Evolutionary conservation across 2,888 invertebrate species (phyloP).

Genomic region (Hololepta plana): DNA sequence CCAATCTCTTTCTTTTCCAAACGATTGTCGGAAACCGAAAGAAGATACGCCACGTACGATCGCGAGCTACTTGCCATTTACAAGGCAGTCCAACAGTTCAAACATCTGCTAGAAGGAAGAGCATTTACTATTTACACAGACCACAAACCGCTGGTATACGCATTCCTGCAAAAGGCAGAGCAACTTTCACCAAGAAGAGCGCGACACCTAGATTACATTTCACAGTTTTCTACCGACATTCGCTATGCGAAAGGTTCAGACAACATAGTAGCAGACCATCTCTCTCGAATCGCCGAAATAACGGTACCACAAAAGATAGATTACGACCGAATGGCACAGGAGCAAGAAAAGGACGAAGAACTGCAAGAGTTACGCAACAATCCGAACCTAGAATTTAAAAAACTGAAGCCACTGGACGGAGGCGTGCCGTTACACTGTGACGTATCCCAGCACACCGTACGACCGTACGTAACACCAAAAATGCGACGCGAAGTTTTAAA

Average conservation of each 20-base stretch:
- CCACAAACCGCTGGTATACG: constrained; percentile 7
- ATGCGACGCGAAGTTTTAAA: constrained; percentile 3
- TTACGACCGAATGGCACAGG: constrained; percentile 1
- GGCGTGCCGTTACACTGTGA: constrained; percentile 2
- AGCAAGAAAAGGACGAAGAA: constrained; percentile 2
- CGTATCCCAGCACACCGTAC: neutral
- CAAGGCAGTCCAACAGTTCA: constrained; percentile 6
- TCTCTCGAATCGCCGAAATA: constrained; percentile 2
- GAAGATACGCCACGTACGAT: constrained; percentile 11
- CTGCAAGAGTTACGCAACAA: constrained; percentile 3
- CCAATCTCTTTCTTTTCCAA: constrained; percentile 21
- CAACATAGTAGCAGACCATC: constrained; percentile 6
- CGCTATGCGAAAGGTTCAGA: constrained; percentile 4
- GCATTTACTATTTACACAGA: constrained; percentile 6
- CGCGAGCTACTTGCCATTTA: constrained; percentile 8
- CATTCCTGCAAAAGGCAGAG: constrained; percentile 6
- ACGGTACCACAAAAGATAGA: neutral
- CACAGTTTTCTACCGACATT: constrained; percentile 6
- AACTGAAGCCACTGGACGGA: neutral
- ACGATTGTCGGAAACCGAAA: constrained; percentile 16
- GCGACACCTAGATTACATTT: constrained; percentile 7
- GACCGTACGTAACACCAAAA: constrained; percentile 1
- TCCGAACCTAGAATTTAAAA: neutral
- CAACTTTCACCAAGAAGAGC: constrained; percentile 5
- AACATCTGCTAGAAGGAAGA: constrained; percentile 6